Evolutionary conservation across 2,113 vertebrate species (phyloP), one percentile per base, ranked within the genome.

Genomic region (Genyomyrus donnyi): DNA sequence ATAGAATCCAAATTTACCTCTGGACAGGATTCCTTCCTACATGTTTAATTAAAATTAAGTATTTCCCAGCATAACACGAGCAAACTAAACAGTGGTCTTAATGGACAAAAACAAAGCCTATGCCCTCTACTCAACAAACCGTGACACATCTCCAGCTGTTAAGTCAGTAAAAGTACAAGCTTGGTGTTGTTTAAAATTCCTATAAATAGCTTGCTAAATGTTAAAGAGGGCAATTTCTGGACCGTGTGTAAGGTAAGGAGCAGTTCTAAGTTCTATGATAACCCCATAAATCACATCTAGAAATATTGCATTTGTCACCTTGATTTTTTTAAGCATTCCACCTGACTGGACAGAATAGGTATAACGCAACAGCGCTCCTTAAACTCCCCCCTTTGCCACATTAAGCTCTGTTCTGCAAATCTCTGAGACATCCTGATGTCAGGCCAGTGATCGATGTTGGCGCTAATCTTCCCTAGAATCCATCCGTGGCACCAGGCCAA

Each of bases 391-490:
- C 46, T n/a, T 85, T 50, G 46, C 48, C 74, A 19, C 42, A 24
- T 53, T 45, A 31, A 87, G 46, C 49, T n/a, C 24, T 13, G 11
- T 52, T 17, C 83, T 42, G 74, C 88, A 85, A 58, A 45, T 70
- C 84, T 89, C 45, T 19, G 24, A 46, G 10, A 66, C 83, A 84
- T 39, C 45, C 87, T 19, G 27, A 45, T 31, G 39, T 42, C 84
- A 90, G 70, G 17, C 31, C 17, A 19, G 87, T 58, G 91, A 90
- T 89, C 66, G 66, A 88, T 86, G 35, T 62, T 52, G 27, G 42
- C 48, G 45, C 48, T 88, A 88, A 92, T 90, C 87, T 87, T 93
- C 91, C 89, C 89, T 92, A 74, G 80, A 93, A 85, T 90, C 80
- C 90, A 87, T 9, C 80, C 13, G 87, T 66, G 53, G 87, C 89